Evolutionary conservation across 2,888 invertebrate species (phyloP).

Genomic region (Eucriotettix oculatus): DNA sequence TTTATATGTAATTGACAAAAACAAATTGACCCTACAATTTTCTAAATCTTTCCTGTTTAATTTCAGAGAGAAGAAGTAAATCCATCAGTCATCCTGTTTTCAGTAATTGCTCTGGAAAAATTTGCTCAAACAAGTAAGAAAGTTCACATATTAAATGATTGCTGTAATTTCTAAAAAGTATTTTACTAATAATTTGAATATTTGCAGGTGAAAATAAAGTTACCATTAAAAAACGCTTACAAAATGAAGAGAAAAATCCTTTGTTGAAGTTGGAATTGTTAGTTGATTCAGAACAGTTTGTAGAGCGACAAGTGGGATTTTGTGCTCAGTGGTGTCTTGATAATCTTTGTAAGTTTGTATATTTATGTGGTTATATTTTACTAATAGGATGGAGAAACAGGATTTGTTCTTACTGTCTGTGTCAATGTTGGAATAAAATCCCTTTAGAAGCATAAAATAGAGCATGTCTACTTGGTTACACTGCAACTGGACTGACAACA

Average conservation of each 20-base stretch:
- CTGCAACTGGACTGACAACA: too few species aligned
- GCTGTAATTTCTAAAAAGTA: neutral
- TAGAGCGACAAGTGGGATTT: conserved; percentile 75
- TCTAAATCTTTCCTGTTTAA: neutral
- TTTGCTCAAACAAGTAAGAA: conserved; percentile 72
- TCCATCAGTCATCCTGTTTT: conserved; percentile 64
- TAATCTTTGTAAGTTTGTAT: conserved; percentile 56
- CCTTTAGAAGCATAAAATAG: too few species aligned
- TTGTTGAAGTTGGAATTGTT: conserved; percentile 51
- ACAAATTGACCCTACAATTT: too few species aligned
- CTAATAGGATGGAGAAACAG: neutral
- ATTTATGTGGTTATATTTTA: neutral
- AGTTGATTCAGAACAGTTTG: conserved; percentile 35
- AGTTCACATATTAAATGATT: neutral
- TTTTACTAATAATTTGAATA: too few species aligned
- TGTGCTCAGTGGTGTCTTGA: conserved; percentile 87
- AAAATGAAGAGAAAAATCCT: conserved; percentile 42
- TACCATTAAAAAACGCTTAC: conserved; percentile 51
- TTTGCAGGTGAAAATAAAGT: conserved; percentile 63
- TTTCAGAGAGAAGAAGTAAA: conserved; percentile 41
- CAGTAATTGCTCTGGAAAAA: conserved; percentile 80
- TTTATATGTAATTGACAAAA: too few species aligned
- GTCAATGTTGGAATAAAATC: too few species aligned
- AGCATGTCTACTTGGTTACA: too few species aligned
- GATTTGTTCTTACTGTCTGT: too few species aligned